phyloP scores from a whole-genome alignment of 2,888 invertebrate genomes.

The Tinea pellionella region DNA sequence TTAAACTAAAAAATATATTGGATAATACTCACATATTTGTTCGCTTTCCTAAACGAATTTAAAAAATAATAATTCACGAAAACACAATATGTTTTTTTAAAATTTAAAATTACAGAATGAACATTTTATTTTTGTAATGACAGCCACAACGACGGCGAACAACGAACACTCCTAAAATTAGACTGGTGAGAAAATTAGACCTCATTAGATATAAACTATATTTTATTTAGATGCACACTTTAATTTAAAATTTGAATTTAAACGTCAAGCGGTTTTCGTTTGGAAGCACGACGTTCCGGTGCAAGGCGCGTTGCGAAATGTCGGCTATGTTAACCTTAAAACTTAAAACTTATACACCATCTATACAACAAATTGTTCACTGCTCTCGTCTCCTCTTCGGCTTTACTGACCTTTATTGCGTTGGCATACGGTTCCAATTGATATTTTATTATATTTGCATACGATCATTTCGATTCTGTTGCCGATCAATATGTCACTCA shows the following conservation, averaged over 20 bases:
- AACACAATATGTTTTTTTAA: background rate
- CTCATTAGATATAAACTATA: too few relatives aligned
- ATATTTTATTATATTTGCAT: background rate
- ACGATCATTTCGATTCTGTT: background rate
- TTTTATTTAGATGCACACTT: background rate
- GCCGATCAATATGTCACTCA: background rate
- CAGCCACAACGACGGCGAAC: too few relatives aligned
- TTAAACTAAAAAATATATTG: too few relatives aligned
- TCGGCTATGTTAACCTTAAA: slow-evolving; percentile 23
- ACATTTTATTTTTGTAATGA: background rate
- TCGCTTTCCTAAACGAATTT: too few relatives aligned
- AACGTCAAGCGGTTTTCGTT: background rate
- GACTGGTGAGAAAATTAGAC: too few relatives aligned
- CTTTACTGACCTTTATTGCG: background rate
- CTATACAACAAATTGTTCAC: background rate
- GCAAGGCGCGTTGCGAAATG: slow-evolving; percentile 24
- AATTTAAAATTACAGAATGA: background rate
- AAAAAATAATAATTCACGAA: too few relatives aligned
- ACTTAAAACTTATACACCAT: background rate
- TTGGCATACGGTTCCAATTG: background rate
- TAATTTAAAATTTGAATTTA: background rate
- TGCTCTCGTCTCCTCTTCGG: background rate
- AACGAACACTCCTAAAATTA: too few relatives aligned
- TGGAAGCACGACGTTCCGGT: slow-evolving; percentile 13
- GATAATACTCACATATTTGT: too few relatives aligned